Evolutionary conservation across 2,797 vertebrate species (phyloP).

Genomic region (Geotria australis): DNA sequence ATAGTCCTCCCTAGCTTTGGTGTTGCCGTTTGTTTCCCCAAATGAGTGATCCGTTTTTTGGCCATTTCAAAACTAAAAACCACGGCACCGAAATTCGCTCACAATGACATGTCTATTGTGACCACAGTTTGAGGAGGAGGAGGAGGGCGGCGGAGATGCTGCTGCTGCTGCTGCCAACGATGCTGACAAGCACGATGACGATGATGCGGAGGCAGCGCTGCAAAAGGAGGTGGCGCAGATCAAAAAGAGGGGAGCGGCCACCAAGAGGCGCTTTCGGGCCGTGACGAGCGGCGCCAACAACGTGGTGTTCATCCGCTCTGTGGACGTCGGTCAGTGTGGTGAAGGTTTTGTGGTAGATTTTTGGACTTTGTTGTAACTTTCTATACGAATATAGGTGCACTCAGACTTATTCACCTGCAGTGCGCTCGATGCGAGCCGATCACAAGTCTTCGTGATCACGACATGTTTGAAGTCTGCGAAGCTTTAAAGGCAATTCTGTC

Average conservation of each 20-base stretch:
- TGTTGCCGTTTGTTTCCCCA: no score
- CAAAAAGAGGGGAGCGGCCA: constrained; percentile 15
- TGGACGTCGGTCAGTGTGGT: neutral
- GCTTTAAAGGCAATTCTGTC: neutral
- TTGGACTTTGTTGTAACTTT: neutral
- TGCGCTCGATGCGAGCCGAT: neutral
- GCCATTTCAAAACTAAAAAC: no score
- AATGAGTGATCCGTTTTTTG: no score
- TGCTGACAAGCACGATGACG: constrained; percentile 3
- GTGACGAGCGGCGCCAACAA: constrained; percentile 75
- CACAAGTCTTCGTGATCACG: neutral
- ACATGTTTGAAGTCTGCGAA: neutral
- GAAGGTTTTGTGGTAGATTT: neutral
- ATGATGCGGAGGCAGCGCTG: constrained; percentile 41
- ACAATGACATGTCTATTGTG: neutral
- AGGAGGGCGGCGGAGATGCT: constrained; percentile 12
- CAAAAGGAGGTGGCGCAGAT: constrained; percentile 67
- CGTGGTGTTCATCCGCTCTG: constrained; percentile 59
- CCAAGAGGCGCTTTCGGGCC: constrained; percentile 38
- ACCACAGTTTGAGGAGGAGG: constrained; percentile 18
- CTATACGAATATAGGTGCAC: neutral
- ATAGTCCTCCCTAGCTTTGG: no score
- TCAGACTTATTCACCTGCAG: neutral
- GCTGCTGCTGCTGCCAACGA: no score
- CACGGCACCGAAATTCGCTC: no score